Evolutionary conservation across 2,797 vertebrate genomes (phyloP).

Genomic region (Gambusia yucatana): DNA sequence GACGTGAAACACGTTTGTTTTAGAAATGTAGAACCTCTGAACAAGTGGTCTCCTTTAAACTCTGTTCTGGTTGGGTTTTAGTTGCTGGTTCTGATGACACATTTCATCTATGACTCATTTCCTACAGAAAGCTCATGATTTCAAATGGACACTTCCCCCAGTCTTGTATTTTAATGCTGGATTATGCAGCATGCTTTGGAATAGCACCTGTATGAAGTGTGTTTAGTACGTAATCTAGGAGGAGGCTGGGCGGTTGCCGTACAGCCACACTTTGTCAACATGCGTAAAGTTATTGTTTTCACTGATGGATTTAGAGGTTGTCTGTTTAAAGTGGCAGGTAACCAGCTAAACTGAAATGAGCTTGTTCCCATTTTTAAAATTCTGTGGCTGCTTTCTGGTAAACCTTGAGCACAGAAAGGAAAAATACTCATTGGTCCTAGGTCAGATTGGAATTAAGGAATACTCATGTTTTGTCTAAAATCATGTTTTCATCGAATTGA

Average conservation of each 20-base stretch:
- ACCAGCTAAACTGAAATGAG: constrained; percentile 43
- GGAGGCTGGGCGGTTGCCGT: constrained; percentile 34
- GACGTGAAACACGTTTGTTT: neutral
- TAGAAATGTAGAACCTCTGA: neutral
- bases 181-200: neutral
- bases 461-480: neutral
- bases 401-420: constrained; percentile 10
- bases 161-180: neutral
- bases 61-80: neutral
- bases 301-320: constrained; percentile 29
- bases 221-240: constrained; percentile 28
- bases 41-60: neutral
- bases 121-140: neutral
- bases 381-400: constrained; percentile 25
- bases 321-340: constrained; percentile 25
- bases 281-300: constrained; percentile 57
- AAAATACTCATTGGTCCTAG: neutral
- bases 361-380: constrained; percentile 39
- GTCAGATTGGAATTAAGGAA: neutral
- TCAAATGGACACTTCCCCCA: neutral
- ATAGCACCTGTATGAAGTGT: neutral
- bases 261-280: constrained; percentile 56
- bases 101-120: neutral
- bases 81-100: neutral
- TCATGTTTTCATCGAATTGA: neutral